Percentiles rank a stretch among this genome's conserved stretches.
phyloP scores from a whole-genome alignment of 2,113 vertebrate genomes.

The Proteles cristata region DNA sequence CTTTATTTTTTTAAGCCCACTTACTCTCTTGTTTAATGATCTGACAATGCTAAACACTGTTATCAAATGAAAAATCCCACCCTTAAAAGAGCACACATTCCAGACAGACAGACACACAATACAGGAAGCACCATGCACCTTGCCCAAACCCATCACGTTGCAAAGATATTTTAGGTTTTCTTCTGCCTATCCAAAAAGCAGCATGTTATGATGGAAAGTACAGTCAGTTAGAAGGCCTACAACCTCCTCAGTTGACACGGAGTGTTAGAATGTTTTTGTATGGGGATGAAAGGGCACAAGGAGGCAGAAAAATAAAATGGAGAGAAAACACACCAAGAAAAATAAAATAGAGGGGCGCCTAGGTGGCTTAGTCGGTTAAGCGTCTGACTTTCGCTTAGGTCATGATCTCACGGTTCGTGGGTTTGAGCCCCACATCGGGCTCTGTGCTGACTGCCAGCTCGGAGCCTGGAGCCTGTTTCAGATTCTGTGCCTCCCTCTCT shows the following conservation, averaged over 20 bases:
- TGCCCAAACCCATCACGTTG: neutral
- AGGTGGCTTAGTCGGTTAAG: too few relatives aligned
- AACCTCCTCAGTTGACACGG: neutral
- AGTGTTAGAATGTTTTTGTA: neutral
- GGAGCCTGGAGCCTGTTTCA: too few relatives aligned
- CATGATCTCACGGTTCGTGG: too few relatives aligned
- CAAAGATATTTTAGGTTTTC: neutral
- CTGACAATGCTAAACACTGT: neutral
- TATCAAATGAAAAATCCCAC: slow-evolving; percentile 18
- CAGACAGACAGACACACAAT: neutral
- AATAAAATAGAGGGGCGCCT: too few relatives aligned
- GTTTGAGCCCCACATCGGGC: too few relatives aligned
- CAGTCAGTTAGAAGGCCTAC: neutral
- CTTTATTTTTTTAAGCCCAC: neutral
- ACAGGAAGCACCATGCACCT: neutral
- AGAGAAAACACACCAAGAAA: neutral
- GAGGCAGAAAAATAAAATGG: neutral
- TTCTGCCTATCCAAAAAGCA: neutral
- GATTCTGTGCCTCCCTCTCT: too few relatives aligned
- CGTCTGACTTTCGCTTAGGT: too few relatives aligned
- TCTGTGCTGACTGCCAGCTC: too few relatives aligned
- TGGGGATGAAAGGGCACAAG: neutral
- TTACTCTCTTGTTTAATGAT: neutral
- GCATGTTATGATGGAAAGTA: neutral
- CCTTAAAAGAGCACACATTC: neutral